phyloP scores from a whole-genome alignment of 2,797 vertebrate genomes.

The Coccyzus lansbergi region DNA sequence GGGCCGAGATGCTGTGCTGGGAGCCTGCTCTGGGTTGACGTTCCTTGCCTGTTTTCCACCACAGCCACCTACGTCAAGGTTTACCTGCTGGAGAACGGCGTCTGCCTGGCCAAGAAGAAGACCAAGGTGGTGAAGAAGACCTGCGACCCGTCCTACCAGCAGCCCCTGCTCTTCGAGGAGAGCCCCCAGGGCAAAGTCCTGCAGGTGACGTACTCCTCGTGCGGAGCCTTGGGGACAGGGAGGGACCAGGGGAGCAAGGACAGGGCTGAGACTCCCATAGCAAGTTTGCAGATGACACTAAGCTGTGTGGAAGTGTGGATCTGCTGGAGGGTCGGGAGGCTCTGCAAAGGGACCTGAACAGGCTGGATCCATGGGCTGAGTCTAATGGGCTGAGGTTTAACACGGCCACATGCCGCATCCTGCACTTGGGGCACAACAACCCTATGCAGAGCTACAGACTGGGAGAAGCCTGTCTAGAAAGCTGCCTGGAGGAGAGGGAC shows the following conservation, averaged over 20 bases:
- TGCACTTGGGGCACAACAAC: too few relatives aligned
- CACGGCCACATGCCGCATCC: too few relatives aligned
- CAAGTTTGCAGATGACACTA: too few relatives aligned
- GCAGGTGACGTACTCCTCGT: slow-evolving; percentile 78
- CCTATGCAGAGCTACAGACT: too few relatives aligned
- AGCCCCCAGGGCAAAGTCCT: slow-evolving; percentile 95
- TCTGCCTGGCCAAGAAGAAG: slow-evolving; percentile 96
- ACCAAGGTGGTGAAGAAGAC: slow-evolving; percentile 93
- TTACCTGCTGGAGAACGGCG: slow-evolving; percentile 93
- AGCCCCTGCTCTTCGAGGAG: slow-evolving; percentile 95
- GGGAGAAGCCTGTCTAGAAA: too few relatives aligned
- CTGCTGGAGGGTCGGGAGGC: too few relatives aligned
- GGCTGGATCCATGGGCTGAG: too few relatives aligned
- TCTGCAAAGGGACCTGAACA: too few relatives aligned
- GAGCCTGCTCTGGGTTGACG: accelerated
- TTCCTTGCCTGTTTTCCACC: neutral
- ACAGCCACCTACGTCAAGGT: slow-evolving; percentile 96
- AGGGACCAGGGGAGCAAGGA: neutral
- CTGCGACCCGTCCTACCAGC: slow-evolving; percentile 93
- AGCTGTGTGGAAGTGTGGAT: too few relatives aligned
- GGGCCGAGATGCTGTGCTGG: accelerated
- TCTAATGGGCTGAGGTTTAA: too few relatives aligned
- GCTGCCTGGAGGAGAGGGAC: too few relatives aligned
- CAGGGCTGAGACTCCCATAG: neutral
- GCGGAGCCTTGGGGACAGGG: accelerated